A percentile compares a stretch with the other conserved stretches of the same genome.
Conservation (phyloP, 1,140 invertebrate species). For the Proctacanthus coquilletti region DNA sequence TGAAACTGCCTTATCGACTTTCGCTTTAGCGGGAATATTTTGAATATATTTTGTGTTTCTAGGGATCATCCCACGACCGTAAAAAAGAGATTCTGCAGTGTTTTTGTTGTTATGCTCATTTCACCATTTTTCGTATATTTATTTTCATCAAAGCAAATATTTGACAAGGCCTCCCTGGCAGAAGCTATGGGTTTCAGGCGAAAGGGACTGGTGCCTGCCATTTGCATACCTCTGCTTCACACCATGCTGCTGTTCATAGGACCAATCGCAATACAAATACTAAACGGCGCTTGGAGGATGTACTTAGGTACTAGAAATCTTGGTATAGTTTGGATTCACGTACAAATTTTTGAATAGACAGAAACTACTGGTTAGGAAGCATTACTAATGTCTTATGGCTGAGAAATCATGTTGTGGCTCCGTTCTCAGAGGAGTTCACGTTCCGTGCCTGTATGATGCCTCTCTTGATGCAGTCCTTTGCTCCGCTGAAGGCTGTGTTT, state of each 20-base stretch:
- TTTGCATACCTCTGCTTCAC: conserved; percentile 57
- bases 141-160: conserved; percentile 42
- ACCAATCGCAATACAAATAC: conserved; percentile 54
- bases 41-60: conserved; percentile 24
- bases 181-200: conserved; percentile 61
- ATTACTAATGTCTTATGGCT: conserved; percentile 67
- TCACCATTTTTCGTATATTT: conserved; percentile 61
- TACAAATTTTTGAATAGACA: conserved; percentile 35
- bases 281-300: conserved; percentile 49
- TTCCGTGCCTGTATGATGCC: conserved; percentile 91
- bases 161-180: conserved; percentile 45
- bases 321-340: background rate
- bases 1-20: no score
- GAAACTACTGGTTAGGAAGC: conserved; percentile 55
- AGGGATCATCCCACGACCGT: conserved; percentile 81
- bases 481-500: conserved; percentile 59
- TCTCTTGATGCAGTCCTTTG: conserved; percentile 66
- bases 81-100: conserved; percentile 74
- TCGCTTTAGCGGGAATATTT: background rate
- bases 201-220: conserved; percentile 55
- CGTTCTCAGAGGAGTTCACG: conserved; percentile 87
- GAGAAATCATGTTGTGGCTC: conserved; percentile 79
- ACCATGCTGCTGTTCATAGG: conserved; percentile 77
- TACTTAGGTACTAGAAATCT: conserved; percentile 42
- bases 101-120: conserved; percentile 60